A percentile compares a stretch with the other conserved stretches of the same genome.
Evolutionary conservation across 2,888 invertebrate genomes (phyloP).

Genomic region (Synergus umbraculus): DNA sequence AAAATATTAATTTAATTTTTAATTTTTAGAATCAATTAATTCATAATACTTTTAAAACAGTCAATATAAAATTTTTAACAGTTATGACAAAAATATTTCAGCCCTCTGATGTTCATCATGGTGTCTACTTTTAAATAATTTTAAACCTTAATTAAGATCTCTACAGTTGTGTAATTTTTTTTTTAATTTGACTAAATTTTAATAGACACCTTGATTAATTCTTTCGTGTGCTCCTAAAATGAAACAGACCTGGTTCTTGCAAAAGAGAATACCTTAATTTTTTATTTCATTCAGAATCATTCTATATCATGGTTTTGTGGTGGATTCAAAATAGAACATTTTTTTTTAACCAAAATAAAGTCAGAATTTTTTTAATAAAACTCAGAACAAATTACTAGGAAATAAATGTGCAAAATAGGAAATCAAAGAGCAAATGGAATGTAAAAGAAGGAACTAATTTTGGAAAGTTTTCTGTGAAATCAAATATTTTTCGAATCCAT

Average conservation of each 20-base stretch:
- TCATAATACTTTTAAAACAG: not conserved
- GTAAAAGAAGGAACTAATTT: not conserved
- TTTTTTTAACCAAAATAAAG: not conserved
- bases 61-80: not conserved
- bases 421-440: not conserved
- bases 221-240: not conserved
- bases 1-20: not conserved
- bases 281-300: not conserved
- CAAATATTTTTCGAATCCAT: conserved; percentile 21
- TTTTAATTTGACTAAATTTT: not conserved
- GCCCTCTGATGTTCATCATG: not conserved
- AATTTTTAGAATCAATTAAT: not conserved
- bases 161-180: not conserved
- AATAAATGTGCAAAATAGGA: not conserved
- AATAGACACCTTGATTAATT: not conserved
- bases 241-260: not conserved
- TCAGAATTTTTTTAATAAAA: not conserved
- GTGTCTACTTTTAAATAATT: not conserved
- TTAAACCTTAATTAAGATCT: not conserved
- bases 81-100: not conserved
- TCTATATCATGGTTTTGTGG: not conserved
- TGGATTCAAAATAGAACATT: not conserved
- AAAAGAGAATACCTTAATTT: not conserved
- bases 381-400: not conserved
- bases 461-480: not conserved